Evolutionary conservation across 1,140 invertebrate species (phyloP), one percentile per base, ranked within the genome.

Genomic region (Odontomachus brunneus): DNA sequence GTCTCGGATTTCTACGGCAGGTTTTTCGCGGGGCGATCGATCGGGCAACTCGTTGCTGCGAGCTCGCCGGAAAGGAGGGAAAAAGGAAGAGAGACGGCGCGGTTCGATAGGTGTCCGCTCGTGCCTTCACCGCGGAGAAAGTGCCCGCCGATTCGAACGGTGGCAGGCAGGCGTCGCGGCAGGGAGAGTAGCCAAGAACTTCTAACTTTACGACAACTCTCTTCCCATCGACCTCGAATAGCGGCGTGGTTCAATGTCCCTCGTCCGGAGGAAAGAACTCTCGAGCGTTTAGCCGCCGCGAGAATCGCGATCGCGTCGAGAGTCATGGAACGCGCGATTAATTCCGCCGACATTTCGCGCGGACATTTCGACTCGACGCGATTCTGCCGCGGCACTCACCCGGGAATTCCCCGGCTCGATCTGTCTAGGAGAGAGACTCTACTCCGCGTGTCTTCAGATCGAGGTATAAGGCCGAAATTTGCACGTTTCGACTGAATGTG

Each of bases 181-280:
- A 89, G 89, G 86, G 89, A 91, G 90, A 90, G 89, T 91, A 91
- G 89, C 88, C 85, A 83, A 90, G 88, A 90, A 90, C 81, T 90
- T 91, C 89, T 91, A 92, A 86, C 83, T 88, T 81, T 82, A 87
- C 85, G 63, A 83, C 86, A 81, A 83, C 90, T 89, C 84, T 87
- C 86, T 85, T 88, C 85, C 67, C 83, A 82, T 85, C 89, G 91
- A 92, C 91, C 91, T 92, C 91, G 90, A 92, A 91, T 88, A 71
- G 48, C 81, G 53, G 59, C 76, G 74, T 83, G 83, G 91, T 91
- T 91, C 90, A 91, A 90, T 89, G 89, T 91, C 89, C 90, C 65
- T 15, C 17, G 44, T 15, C 38, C n/a, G n/a, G n/a, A 63, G 57
- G 65, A 82, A 63, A 57, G 51, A 71, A 67, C 82, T 72, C 69